Base-by-base conservation (phyloP, 2,797 vertebrate species). In the Bradypodion ventrale region DNA sequence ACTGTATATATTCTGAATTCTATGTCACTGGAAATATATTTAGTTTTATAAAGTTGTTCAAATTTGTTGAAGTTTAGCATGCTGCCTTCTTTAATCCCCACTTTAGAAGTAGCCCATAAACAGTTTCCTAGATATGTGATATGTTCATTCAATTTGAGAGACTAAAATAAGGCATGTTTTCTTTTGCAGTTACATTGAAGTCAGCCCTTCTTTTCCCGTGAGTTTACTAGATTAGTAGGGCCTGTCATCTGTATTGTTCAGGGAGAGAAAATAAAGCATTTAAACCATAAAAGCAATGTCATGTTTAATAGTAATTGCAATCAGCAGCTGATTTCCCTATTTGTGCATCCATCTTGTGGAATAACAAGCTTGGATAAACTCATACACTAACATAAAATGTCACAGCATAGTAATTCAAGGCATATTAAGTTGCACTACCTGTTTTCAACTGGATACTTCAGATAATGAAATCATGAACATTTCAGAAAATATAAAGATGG, bases 221-320 rank as follows among this genome's bases (percentile, higher is more conserved):
- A n/a, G 15, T 35, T 77, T 29, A 60, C 63, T 66, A 59, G 65
- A 63, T 12, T 49, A 46, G 27, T 44, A 65, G 15, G 25, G 35
- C 46, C n/a, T 63, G 9, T 46, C 66, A 85, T 46, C n/a, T 80
- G 68, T 59, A 80, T 46, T 56, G 29, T 23, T 25, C 72, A 49
- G 44, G 78, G 44, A 69, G 46, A 16, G 65, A 56, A 49, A 69
- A 75, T 69, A 80, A 85, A 68, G 62, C 25, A 42, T 70, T 68
- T 59, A 35, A 32, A 44, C 69, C 49, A 60, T 60, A 81, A 44
- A 75, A 75, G 23, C 49, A 75, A 69, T 69, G 75, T 60, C 59
- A 62, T 59, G 37, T 69, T 81, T 85, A 81, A 75, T 29, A 23
- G 27, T 60, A 80, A 80, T 59, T 6, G 44, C 29, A 59, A 75